A percentile compares a stretch with the other conserved stretches of the same genome.
Evolutionary conservation across 2,888 invertebrate genomes (phyloP).

Genomic region (Chrysotoxum bicinctum): DNA sequence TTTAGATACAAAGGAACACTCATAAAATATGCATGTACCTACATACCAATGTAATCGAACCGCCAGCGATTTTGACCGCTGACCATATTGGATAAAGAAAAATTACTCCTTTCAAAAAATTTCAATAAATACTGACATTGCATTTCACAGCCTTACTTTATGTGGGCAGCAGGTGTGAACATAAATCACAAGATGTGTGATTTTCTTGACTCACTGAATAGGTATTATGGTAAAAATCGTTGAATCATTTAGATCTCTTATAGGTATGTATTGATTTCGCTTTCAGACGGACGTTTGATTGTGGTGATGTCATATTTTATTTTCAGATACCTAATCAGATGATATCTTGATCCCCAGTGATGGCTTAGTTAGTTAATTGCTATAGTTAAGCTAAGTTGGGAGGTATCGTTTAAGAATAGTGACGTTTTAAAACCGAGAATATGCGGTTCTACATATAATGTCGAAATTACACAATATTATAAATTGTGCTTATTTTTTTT

Average conservation of each 20-base stretch:
- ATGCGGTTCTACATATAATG: background rate
- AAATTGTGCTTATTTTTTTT: background rate
- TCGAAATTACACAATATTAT: background rate
- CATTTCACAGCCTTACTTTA: slow-evolving; percentile 40
- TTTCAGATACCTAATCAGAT: background rate
- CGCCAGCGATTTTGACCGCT: slow-evolving; percentile 33
- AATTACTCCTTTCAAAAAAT: slow-evolving; percentile 36
- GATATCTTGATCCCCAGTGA: background rate
- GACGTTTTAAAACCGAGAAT: background rate
- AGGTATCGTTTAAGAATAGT: background rate
- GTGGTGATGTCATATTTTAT: slow-evolving; percentile 21
- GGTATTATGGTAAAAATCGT: slow-evolving; percentile 1
- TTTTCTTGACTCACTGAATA: background rate
- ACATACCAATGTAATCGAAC: slow-evolving; percentile 40
- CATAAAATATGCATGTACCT: background rate
- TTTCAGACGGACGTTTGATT: background rate
- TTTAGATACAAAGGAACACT: background rate
- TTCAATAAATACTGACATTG: background rate
- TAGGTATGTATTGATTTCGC: slow-evolving; percentile 8
- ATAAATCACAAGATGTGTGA: background rate
- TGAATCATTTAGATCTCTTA: slow-evolving; percentile 18
- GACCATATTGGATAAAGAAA: slow-evolving; percentile 29
- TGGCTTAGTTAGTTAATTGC: background rate
- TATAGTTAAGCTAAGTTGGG: background rate
- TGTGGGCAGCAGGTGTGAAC: slow-evolving; percentile 11